These are phyloP conservation scores for Philaethria dido DNA, from an alignment of 2,888 invertebrate species.

Conservation along the genomic window DNA sequence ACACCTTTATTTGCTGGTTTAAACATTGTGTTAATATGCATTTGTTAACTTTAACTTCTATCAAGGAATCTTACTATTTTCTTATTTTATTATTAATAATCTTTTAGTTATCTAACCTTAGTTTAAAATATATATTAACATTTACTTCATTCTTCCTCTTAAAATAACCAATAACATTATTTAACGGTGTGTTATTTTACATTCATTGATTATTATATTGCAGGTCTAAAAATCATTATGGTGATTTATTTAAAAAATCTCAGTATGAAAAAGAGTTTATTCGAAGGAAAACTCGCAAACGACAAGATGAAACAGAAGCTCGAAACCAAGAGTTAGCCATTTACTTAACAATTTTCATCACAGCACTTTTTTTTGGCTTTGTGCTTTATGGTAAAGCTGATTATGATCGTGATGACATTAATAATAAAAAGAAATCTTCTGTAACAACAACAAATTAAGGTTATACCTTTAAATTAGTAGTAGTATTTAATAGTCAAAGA, in stretches of 20 bases:
- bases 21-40: too few species aligned
- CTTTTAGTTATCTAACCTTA: too few species aligned
- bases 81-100: too few species aligned
- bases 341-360: slow-evolving; percentile 54
- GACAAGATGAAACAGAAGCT: slow-evolving; percentile 42
- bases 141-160: neutral
- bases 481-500: slow-evolving; percentile 12
- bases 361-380: slow-evolving; percentile 54
- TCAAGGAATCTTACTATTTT: too few species aligned
- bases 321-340: slow-evolving; percentile 59
- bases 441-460: slow-evolving; percentile 15
- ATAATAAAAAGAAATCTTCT: slow-evolving; percentile 26
- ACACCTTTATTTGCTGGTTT: too few species aligned
- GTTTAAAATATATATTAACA: neutral
- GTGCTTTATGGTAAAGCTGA: slow-evolving; percentile 58
- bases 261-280: slow-evolving; percentile 59
- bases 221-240: slow-evolving; percentile 82
- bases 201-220: slow-evolving; percentile 49
- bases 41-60: too few species aligned
- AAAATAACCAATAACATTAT: neutral
- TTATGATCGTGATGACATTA: slow-evolving; percentile 57
- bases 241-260: slow-evolving; percentile 60
- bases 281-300: slow-evolving; percentile 50
- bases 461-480: neutral
- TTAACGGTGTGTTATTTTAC: neutral